phyloP scores from a whole-genome alignment of 2,888 invertebrate species.

The Euplagia quadripunctaria region DNA sequence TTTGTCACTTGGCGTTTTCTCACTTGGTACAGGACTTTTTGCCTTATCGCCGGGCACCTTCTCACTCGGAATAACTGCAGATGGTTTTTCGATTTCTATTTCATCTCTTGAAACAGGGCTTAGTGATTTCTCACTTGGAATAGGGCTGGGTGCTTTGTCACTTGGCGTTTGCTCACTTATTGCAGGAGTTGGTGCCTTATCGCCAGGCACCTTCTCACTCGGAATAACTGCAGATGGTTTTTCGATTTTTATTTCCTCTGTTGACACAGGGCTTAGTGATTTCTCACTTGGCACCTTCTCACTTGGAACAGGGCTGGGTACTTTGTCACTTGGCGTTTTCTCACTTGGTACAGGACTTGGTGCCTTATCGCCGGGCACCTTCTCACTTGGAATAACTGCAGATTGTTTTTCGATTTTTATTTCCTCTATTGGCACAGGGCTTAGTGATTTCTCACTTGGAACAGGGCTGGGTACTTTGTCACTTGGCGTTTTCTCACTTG shows the following conservation, averaged over 20 bases:
- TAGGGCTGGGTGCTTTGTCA: constrained; percentile 16
- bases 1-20: constrained; percentile 15
- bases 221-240: neutral
- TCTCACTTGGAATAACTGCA: too few relatives aligned
- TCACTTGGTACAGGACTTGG: constrained; percentile 4
- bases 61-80: neutral
- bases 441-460: too few relatives aligned
- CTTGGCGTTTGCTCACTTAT: constrained; percentile 21
- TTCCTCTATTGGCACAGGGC: too few relatives aligned
- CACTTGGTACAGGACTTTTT: constrained; percentile 23
- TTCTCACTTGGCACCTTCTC: constrained; percentile 6
- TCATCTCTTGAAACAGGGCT: neutral
- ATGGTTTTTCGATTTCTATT: neutral
- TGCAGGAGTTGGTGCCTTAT: constrained; percentile 17
- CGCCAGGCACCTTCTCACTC: constrained; percentile 9
- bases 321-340: constrained; percentile 9
- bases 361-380: too few relatives aligned
- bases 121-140: neutral
- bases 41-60: constrained; percentile 6
- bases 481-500: too few relatives aligned
- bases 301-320: constrained; percentile 4
- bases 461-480: too few relatives aligned
- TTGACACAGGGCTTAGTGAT: neutral
- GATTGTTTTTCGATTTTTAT: too few relatives aligned
- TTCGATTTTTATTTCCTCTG: neutral